Percentiles rank a stretch among this genome's conserved stretches.
Evolutionary conservation across 2,888 invertebrate genomes (phyloP).

Genomic region (Ophion costatus): DNA sequence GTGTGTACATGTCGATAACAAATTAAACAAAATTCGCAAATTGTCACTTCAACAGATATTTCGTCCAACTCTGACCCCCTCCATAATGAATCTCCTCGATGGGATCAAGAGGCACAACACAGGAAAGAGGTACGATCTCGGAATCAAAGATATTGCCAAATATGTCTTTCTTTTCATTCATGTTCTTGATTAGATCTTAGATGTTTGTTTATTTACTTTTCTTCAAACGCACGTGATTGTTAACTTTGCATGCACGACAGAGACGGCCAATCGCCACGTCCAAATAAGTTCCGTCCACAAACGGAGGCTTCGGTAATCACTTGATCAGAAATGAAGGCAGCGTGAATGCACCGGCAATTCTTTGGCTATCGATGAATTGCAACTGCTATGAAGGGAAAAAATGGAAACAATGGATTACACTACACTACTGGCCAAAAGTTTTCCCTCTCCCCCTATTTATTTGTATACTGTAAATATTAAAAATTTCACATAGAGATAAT

Average conservation of each 20-base stretch:
- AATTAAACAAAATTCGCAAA: background rate
- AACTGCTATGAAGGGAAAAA: background rate
- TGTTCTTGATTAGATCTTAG: background rate
- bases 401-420: background rate
- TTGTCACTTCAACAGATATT: slow-evolving; percentile 75
- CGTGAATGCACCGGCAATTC: slow-evolving; percentile 1
- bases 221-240: slow-evolving; percentile 40
- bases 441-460: too few species aligned
- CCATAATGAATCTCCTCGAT: slow-evolving; percentile 79
- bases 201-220: slow-evolving; percentile 23
- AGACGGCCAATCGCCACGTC: slow-evolving; percentile 76
- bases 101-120: slow-evolving; percentile 78
- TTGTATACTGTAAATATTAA: too few species aligned
- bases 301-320: slow-evolving; percentile 76
- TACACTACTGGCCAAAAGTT: background rate
- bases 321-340: slow-evolving; percentile 8
- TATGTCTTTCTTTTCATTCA: slow-evolving; percentile 16
- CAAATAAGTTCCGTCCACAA: slow-evolving; percentile 71
- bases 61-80: slow-evolving; percentile 80
- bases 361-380: background rate
- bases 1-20: background rate
- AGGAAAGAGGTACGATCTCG: slow-evolving; percentile 76
- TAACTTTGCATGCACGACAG: slow-evolving; percentile 77
- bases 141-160: background rate
- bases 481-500: too few species aligned